phyloP scores from a whole-genome alignment of 2,888 invertebrate species.

The Sarcophaga subvicina region DNA sequence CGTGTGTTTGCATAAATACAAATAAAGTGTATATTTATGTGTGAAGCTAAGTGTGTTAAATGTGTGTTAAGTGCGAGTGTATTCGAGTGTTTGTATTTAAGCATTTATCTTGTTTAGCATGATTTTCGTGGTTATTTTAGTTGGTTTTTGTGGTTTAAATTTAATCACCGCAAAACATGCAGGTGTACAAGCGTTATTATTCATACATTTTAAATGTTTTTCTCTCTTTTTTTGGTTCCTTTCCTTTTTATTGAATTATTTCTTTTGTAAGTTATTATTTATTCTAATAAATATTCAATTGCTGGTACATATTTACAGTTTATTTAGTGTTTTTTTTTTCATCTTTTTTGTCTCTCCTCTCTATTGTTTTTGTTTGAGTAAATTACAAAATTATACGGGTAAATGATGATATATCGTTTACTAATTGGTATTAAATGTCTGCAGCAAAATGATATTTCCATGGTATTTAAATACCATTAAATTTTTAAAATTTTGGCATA shows the following conservation, averaged over 20 bases:
- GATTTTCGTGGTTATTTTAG: slow-evolving; percentile 61
- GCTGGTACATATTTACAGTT: neutral
- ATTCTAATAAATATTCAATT: neutral
- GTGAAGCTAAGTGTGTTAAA: neutral
- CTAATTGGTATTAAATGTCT: slow-evolving; percentile 49
- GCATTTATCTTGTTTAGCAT: slow-evolving; percentile 14
- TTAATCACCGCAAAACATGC: slow-evolving; percentile 69
- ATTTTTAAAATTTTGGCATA: no score
- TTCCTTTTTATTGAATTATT: slow-evolving; percentile 1
- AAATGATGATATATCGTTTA: slow-evolving; percentile 61
- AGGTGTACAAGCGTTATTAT: slow-evolving; percentile 52
- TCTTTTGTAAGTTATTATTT: neutral
- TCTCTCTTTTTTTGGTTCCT: neutral
- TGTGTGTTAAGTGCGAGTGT: neutral
- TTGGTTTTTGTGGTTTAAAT: slow-evolving; percentile 66
- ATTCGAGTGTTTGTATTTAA: neutral
- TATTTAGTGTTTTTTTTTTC: neutral
- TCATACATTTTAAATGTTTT: neutral
- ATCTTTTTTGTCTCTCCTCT: neutral
- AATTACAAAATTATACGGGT: neutral
- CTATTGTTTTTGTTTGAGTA: slow-evolving; percentile 1
- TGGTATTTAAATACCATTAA: no score
- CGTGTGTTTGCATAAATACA: neutral
- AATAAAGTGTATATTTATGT: neutral
- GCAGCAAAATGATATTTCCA: neutral